phyloP scores from a whole-genome alignment of 2,888 invertebrate genomes.

The Epinotia demarniana region DNA sequence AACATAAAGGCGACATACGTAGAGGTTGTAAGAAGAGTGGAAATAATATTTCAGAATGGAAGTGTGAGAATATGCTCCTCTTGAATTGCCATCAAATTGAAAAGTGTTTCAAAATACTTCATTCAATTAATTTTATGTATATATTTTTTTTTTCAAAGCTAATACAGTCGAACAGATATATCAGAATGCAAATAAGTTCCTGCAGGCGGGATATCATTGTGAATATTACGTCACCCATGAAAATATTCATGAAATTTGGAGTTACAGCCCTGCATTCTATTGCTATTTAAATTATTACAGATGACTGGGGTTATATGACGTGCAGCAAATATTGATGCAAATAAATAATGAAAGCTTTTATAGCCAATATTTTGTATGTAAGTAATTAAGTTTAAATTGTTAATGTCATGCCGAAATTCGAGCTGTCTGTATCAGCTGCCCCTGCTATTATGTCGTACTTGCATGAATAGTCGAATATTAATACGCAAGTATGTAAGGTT shows the following conservation, averaged over 20 bases:
- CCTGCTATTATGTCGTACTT: not conserved
- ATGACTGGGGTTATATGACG: conserved; percentile 1
- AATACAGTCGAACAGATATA: conserved; percentile 11
- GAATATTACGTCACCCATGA: conserved; percentile 36
- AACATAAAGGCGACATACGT: too few relatives aligned
- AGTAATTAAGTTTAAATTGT: not conserved
- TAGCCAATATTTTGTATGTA: not conserved
- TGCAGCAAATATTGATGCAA: not conserved
- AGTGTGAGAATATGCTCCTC: too few relatives aligned
- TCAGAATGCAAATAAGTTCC: conserved; percentile 30
- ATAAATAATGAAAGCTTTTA: not conserved
- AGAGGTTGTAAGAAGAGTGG: too few relatives aligned
- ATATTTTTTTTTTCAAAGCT: not conserved
- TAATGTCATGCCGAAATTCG: not conserved
- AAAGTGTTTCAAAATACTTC: too few relatives aligned
- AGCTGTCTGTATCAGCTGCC: not conserved
- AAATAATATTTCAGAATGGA: too few relatives aligned
- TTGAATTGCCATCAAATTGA: too few relatives aligned
- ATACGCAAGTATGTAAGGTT: not conserved
- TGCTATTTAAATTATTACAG: conserved; percentile 38
- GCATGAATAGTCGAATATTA: not conserved
- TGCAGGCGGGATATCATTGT: conserved; percentile 29
- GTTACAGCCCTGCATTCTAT: conserved; percentile 24
- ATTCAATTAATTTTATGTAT: too few relatives aligned
- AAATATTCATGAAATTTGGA: conserved; percentile 41